A percentile compares a stretch with the other conserved stretches of the same genome.
Conservation (phyloP, 2,797 vertebrate genomes). For the Apodemus agrarius region DNA sequence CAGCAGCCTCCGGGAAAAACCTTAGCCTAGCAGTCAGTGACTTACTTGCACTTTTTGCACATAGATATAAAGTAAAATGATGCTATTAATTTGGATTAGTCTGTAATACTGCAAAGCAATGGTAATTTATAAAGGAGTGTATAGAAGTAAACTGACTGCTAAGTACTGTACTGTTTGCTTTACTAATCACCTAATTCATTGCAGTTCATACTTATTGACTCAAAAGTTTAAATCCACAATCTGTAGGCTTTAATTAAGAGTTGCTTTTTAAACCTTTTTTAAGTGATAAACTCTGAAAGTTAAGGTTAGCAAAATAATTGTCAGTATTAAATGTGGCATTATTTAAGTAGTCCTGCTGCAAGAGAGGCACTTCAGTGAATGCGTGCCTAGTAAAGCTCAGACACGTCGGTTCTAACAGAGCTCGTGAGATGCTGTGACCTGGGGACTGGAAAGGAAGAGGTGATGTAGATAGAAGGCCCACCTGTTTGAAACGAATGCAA, state of each 20-base stretch:
- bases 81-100: conserved; percentile 91
- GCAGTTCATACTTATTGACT: conserved; percentile 90
- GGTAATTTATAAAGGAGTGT: conserved; percentile 89
- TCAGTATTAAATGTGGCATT: conserved; percentile 93
- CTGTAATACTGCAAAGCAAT: conserved; percentile 86
- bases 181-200: conserved; percentile 96
- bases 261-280: conserved; percentile 90
- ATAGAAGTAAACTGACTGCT: conserved; percentile 93
- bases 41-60: conserved; percentile 93
- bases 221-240: conserved; percentile 88
- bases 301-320: conserved; percentile 89
- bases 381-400: conserved; percentile 93
- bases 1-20: conserved; percentile 90
- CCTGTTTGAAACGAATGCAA: conserved; percentile 89
- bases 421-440: conserved; percentile 89
- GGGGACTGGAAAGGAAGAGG: conserved; percentile 88
- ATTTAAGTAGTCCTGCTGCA: conserved; percentile 89
- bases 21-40: conserved; percentile 94
- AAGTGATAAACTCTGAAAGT: conserved; percentile 89
- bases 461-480: conserved; percentile 89
- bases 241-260: conserved; percentile 89
- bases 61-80: conserved; percentile 89
- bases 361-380: conserved; percentile 92
- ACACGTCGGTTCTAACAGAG: conserved; percentile 87
- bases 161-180: conserved; percentile 92